phyloP scores from a whole-genome alignment of 2,113 vertebrate species.

The Heliornis fulica region DNA sequence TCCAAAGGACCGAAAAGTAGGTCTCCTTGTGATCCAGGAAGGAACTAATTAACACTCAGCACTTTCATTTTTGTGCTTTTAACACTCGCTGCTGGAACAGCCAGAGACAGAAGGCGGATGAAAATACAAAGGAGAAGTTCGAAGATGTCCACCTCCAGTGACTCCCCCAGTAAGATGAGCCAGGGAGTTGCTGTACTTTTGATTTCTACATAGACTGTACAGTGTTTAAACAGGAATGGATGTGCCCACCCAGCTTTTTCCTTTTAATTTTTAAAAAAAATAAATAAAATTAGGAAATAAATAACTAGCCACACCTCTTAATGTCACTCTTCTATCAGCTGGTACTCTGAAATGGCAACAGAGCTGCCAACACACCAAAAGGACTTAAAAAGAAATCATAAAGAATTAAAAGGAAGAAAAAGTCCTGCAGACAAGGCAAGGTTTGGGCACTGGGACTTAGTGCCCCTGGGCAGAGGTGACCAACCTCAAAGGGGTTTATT shows the following conservation, averaged over 20 bases:
- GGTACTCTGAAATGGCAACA: neutral
- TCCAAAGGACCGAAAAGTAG: neutral
- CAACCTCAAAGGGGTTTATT: neutral
- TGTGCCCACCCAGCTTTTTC: neutral
- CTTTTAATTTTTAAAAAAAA: too few species aligned
- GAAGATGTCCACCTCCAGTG: neutral
- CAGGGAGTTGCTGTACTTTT: neutral
- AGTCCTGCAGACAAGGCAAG: neutral
- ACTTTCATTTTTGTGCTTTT: neutral
- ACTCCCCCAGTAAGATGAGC: neutral
- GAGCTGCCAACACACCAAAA: neutral
- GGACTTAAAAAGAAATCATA: too few species aligned
- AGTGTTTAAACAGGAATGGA: neutral
- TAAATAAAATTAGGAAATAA: neutral
- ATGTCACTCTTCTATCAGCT: neutral
- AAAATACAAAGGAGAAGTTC: neutral
- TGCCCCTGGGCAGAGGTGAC: neutral
- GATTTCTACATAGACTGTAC: neutral
- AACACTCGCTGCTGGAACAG: neutral
- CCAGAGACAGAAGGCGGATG: neutral
- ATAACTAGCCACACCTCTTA: neutral
- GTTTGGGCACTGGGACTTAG: neutral
- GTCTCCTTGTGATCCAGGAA: neutral
- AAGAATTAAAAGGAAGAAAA: rapidly evolving
- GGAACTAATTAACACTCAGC: neutral